A percentile compares a stretch with the other conserved stretches of the same genome.
Evolutionary conservation across 1,140 invertebrate genomes (phyloP).

Genomic region (Euwallacea fornicatus): DNA sequence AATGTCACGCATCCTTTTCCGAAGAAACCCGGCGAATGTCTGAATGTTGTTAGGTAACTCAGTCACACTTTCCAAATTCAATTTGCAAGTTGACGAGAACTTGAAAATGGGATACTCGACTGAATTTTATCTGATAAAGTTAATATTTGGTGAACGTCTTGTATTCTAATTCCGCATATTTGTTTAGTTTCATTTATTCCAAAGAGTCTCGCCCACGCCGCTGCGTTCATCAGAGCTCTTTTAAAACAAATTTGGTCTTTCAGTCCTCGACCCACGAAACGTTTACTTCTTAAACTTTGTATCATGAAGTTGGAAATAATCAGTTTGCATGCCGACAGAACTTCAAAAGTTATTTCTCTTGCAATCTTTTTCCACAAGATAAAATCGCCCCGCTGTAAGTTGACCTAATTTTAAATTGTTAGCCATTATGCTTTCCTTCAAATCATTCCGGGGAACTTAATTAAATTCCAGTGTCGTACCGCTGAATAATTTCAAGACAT

Average conservation of each 20-base stretch:
- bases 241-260: too few species aligned
- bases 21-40: slow-evolving; percentile 19
- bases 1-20: slow-evolving; percentile 19
- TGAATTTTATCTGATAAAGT: slow-evolving; percentile 28
- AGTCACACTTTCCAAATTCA: slow-evolving; percentile 35
- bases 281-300: neutral
- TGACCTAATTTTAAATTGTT: slow-evolving; percentile 10
- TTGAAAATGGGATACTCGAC: slow-evolving; percentile 30
- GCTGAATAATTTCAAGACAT: too few species aligned
- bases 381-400: neutral
- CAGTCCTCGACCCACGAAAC: too few species aligned
- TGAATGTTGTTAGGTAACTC: slow-evolving; percentile 29
- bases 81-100: slow-evolving; percentile 32
- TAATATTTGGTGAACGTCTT: slow-evolving; percentile 29
- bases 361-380: too few species aligned
- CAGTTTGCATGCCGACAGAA: slow-evolving; percentile 10
- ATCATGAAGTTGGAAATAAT: neutral
- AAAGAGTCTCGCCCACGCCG: too few species aligned
- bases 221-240: too few species aligned
- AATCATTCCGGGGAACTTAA: neutral
- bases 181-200: too few species aligned
- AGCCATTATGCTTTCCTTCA: neutral
- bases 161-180: neutral
- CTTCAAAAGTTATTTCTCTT: neutral
- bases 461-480: slow-evolving; percentile 2